phyloP scores from a whole-genome alignment of 2,888 invertebrate genomes.

The Diloba caeruleocephala region DNA sequence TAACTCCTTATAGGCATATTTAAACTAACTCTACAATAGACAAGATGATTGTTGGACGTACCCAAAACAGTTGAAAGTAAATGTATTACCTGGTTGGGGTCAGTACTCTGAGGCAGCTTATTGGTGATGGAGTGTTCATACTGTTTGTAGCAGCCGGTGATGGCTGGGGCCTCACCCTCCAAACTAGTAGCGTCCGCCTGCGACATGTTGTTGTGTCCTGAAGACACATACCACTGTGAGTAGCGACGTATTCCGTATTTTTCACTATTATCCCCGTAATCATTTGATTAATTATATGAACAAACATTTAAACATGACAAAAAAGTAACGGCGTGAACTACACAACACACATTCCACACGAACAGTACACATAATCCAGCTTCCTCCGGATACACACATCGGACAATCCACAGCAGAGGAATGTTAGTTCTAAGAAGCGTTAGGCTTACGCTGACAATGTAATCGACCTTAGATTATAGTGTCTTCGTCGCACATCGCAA shows the following conservation, averaged over 20 bases:
- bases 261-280: conserved; percentile 64
- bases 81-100: conserved; percentile 78
- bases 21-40: conserved; percentile 23
- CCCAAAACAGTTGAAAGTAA: conserved; percentile 46
- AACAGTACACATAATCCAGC: conserved; percentile 83
- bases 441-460: conserved; percentile 88
- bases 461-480: conserved; percentile 87
- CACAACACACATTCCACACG: conserved; percentile 87
- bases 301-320: conserved; percentile 75
- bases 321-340: conserved; percentile 83
- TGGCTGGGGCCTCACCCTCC: conserved; percentile 93
- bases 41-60: conserved; percentile 63
- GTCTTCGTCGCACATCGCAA: conserved; percentile 88
- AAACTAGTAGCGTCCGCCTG: conserved; percentile 96
- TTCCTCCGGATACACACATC: conserved; percentile 87
- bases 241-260: conserved; percentile 78
- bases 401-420: conserved; percentile 80
- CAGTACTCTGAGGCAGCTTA: conserved; percentile 78
- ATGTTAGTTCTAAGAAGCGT: conserved; percentile 86
- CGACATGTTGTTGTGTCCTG: conserved; percentile 97
- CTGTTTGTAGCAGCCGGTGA: conserved; percentile 93
- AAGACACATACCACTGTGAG: conserved; percentile 87
- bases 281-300: conserved; percentile 55
- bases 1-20: conserved; percentile 12
- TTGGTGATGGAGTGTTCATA: conserved; percentile 91